Base-by-base conservation (phyloP, 2,888 invertebrate species). In the Drosophila multiciliata region DNA sequence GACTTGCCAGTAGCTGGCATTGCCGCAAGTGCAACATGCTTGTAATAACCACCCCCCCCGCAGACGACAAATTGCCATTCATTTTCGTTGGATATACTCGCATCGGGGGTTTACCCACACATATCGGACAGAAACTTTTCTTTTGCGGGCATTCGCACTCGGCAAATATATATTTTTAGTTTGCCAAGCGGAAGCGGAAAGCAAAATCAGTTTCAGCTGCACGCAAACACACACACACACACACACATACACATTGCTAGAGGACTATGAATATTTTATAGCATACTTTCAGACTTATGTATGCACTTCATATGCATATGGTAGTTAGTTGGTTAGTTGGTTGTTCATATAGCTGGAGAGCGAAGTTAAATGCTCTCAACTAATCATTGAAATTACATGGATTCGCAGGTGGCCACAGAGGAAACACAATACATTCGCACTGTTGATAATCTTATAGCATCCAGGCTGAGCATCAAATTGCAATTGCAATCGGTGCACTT, bases 401-500 rank as follows among this genome's bases (percentile, higher is more conserved):
- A 4, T 55, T 84, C 82, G 61, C 89, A 93, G 93, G 91, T 93
- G 64, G 84, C 83, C 82, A 83, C 92, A 49, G 91, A 91, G 58
- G 93, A 93, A 82, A 90, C 91, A 38, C 92, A 93, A 87, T 92
- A 91, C 80, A 92, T 93, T 80, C 91, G 89, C 79, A 91, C 93
- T 58, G 85, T 90, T 82, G 93, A 93, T 82, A 91, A 90, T 82
- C 88, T 93, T 85, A 91, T 92, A 84, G 92, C 92, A 77, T 92
- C 93, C 75, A 89, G 92, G 73, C 91, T 92, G 73, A 92, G 90
- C 80, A 89, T 93, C 58, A 91, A 92, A 86, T 80, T 93, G 72
- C 93, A 93, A 88, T 86, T 93, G 84, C 93, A 93, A 82, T 90
- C 92, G 72, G 89, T 90, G 72, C 93, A 93, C 83, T 93, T 93